Conservation (phyloP, 2,113 vertebrate genomes). For the Pachycephala philippinensis region DNA sequence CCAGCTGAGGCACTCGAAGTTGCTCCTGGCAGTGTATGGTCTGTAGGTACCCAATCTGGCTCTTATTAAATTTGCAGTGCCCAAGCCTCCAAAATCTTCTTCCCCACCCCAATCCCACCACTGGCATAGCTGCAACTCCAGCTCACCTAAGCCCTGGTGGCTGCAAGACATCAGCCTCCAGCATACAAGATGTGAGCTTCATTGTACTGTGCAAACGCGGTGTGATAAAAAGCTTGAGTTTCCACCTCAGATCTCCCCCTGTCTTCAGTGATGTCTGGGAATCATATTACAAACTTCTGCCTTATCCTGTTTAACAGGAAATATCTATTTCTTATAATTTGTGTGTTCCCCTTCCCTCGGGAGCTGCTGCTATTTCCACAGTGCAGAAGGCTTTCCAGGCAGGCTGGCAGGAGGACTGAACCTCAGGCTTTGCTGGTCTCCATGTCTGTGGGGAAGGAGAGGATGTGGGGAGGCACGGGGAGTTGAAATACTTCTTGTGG, state of each 20-base stretch:
- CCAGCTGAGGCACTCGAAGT: neutral
- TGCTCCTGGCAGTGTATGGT: neutral
- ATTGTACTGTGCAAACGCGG: accelerated
- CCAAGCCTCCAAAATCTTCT: neutral
- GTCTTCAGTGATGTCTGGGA: neutral
- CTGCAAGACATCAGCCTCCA: neutral
- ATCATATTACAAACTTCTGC: neutral
- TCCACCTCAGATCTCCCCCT: neutral
- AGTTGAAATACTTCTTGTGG: neutral
- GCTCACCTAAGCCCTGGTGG: neutral
- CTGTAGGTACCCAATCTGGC: neutral
- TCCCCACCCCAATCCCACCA: neutral
- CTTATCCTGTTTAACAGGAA: neutral
- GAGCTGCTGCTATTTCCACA: neutral
- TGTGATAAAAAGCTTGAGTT: neutral
- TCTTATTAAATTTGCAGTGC: neutral
- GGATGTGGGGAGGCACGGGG: accelerated
- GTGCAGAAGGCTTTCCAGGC: neutral
- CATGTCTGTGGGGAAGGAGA: neutral
- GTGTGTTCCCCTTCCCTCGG: neutral
- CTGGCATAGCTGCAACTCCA: neutral
- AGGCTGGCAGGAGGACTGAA: neutral
- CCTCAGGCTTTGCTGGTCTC: neutral
- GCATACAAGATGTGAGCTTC: neutral
- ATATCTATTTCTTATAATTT: neutral